Evolutionary conservation across 2,113 vertebrate genomes (phyloP).

Genomic region (Cynopterus brachyotis): DNA sequence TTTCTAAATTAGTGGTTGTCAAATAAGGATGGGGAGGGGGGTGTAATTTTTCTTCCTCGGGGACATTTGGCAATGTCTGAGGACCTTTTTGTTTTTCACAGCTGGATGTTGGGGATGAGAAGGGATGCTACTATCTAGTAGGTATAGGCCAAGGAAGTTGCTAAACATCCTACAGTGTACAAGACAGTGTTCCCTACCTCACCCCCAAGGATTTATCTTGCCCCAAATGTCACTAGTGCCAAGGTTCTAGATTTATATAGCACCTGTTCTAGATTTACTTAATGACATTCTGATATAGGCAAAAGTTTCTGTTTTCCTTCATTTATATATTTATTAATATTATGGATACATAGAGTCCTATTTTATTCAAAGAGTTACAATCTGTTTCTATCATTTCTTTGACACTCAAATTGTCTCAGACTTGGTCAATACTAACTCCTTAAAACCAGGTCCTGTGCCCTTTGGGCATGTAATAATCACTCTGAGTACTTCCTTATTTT

Average conservation of each 20-base stretch:
- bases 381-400: neutral
- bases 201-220: neutral
- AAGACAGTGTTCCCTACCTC: neutral
- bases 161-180: neutral
- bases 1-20: neutral
- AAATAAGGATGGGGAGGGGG: neutral
- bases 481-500: neutral
- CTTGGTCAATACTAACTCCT: neutral
- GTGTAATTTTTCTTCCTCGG: neutral
- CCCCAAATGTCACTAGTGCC: neutral
- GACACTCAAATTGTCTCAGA: neutral
- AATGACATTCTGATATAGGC: neutral
- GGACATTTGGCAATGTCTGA: neutral
- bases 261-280: neutral
- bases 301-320: neutral
- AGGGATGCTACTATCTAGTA: neutral
- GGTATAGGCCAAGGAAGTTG: neutral
- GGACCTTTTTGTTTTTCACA: neutral
- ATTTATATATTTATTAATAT: neutral
- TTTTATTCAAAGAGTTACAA: neutral
- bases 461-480: neutral
- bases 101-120: neutral
- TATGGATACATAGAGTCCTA: neutral
- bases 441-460: neutral
- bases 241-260: neutral